These are phyloP conservation scores for Colletes latitarsis DNA, from an alignment of 1,140 invertebrate species.

Conservation along the genomic window DNA sequence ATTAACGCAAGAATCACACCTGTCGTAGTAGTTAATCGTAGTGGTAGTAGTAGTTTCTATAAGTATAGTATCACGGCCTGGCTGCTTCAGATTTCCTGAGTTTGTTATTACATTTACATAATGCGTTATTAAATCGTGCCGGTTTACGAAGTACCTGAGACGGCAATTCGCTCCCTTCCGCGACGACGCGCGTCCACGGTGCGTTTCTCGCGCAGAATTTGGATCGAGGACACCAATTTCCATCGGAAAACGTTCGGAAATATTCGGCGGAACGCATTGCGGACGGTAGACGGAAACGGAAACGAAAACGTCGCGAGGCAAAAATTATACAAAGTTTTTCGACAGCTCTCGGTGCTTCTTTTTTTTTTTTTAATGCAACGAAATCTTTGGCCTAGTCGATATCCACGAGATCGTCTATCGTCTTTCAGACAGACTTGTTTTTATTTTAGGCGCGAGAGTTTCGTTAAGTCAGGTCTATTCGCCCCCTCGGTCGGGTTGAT, in stretches of 20 bases:
- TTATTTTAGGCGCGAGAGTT: neutral
- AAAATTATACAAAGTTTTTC: neutral
- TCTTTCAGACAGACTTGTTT: neutral
- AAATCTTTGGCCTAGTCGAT: neutral
- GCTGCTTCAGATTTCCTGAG: slow-evolving; percentile 81
- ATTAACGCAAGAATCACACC: slow-evolving; percentile 64
- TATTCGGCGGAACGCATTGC: neutral
- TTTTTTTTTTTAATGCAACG: neutral
- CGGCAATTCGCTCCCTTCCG: slow-evolving; percentile 44
- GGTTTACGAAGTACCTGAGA: slow-evolving; percentile 70
- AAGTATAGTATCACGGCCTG: slow-evolving; percentile 81
- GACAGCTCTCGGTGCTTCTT: neutral
- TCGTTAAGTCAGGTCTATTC: neutral
- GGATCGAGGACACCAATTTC: neutral
- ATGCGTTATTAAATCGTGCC: slow-evolving; percentile 69
- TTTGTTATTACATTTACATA: slow-evolving; percentile 78
- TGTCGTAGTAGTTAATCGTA: slow-evolving; percentile 45
- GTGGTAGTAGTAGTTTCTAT: slow-evolving; percentile 74
- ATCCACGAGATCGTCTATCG: neutral
- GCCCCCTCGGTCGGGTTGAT: neutral
- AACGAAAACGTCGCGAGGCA: no score
- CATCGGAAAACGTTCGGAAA: no score
- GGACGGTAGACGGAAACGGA: no score
- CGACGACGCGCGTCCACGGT: neutral
- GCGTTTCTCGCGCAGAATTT: neutral